Conservation (phyloP, 1,140 invertebrate genomes). For the Achatina immaculata region DNA sequence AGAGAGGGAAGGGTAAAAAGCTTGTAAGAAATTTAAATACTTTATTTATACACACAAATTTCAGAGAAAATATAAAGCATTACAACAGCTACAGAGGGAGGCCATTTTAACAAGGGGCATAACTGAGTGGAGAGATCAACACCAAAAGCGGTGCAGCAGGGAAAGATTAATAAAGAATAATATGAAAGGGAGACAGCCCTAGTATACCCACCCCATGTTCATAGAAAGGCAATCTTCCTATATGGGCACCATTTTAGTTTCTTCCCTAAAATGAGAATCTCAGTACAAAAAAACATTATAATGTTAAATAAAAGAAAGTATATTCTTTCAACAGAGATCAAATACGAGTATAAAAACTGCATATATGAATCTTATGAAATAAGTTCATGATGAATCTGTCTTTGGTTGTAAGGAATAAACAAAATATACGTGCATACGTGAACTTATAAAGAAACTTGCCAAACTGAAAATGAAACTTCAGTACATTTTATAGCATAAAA, state of each 20-base stretch:
- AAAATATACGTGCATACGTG: neutral
- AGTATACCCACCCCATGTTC: conserved; percentile 37
- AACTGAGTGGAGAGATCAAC: conserved; percentile 35
- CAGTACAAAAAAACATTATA: conserved; percentile 5
- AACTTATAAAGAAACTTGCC: too few relatives aligned
- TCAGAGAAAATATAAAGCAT: conserved; percentile 32
- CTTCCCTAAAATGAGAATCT: conserved; percentile 20
- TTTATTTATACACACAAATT: conserved; percentile 33
- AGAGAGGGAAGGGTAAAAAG: neutral
- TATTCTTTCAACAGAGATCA: neutral
- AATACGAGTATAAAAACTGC: neutral
- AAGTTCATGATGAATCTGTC: conserved; percentile 16
- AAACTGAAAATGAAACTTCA: too few relatives aligned
- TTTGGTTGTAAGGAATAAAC: conserved; percentile 23
- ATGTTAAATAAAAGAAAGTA: neutral
- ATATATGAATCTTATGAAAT: neutral
- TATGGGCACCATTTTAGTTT: conserved; percentile 18
- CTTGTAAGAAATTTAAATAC: neutral
- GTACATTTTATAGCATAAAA: too few relatives aligned
- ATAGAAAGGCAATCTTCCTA: conserved; percentile 21
- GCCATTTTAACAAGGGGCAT: conserved; percentile 36
- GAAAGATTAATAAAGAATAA: too few relatives aligned
- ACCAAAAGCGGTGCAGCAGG: conserved; percentile 38
- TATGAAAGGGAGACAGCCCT: conserved; percentile 30
- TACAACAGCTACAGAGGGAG: conserved; percentile 34